Percentiles rank a stretch among this genome's conserved stretches.
These are phyloP conservation scores for Typhlichthys subterraneus DNA, from an alignment of 2,797 vertebrate species.

Conservation along the genomic window DNA sequence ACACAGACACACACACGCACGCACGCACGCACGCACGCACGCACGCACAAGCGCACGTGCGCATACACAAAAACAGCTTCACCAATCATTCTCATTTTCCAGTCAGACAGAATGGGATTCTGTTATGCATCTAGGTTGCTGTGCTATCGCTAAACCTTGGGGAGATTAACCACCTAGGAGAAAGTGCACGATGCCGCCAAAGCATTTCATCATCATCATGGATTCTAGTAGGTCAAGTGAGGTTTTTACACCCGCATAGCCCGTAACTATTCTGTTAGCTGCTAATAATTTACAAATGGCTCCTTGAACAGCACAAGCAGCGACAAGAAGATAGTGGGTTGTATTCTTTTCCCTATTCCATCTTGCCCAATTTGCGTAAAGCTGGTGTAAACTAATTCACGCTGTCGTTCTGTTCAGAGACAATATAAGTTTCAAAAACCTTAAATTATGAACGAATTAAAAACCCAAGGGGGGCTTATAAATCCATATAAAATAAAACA, in stretches of 20 bases:
- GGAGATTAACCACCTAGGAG: constrained; percentile 26
- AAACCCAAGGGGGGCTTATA: constrained; percentile 68
- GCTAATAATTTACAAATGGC: constrained; percentile 65
- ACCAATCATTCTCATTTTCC: constrained; percentile 20
- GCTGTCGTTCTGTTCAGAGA: constrained; percentile 60
- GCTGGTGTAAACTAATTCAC: constrained; percentile 58
- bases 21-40: background rate
- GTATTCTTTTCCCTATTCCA: constrained; percentile 57
- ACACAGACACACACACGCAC: constrained; percentile 10
- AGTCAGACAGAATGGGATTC: constrained; percentile 22
- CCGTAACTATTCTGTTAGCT: constrained; percentile 27
- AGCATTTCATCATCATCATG: constrained; percentile 32
- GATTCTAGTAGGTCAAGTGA: constrained; percentile 28
- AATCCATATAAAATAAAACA: constrained; percentile 81
- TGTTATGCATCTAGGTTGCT: constrained; percentile 41
- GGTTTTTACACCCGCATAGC: constrained; percentile 30
- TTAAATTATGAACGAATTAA: constrained; percentile 72
- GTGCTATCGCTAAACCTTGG: constrained; percentile 31
- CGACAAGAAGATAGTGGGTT: constrained; percentile 46
- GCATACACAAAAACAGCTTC: background rate
- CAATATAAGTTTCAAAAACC: constrained; percentile 45
- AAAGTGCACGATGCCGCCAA: constrained; percentile 20
- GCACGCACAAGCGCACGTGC: no score
- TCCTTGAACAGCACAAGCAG: constrained; percentile 65
- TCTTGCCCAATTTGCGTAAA: constrained; percentile 69